These are phyloP conservation scores for Asbolus verrucosus DNA, from an alignment of 1,140 invertebrate species.

Conservation along the genomic window DNA sequence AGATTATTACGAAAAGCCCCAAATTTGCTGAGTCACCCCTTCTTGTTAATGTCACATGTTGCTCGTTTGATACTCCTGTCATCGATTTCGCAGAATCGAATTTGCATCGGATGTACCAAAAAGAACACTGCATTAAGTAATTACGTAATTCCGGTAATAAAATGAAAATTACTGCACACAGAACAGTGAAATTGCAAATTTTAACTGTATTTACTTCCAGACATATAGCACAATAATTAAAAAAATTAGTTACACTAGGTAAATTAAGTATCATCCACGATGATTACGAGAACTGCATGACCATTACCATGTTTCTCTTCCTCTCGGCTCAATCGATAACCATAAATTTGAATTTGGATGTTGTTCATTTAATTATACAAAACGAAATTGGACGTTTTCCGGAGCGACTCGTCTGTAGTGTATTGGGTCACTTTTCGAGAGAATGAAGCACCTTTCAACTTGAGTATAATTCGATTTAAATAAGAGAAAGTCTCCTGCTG, in stretches of 20 bases:
- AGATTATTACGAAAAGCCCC: slow-evolving; percentile 59
- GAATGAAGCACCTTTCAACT: slow-evolving; percentile 58
- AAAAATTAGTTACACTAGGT: slow-evolving; percentile 36
- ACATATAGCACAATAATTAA: slow-evolving; percentile 34
- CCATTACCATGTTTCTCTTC: slow-evolving; percentile 16
- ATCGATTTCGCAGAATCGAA: slow-evolving; percentile 10
- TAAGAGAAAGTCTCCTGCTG: slow-evolving; percentile 62
- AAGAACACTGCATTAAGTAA: neutral
- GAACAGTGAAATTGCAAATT: slow-evolving; percentile 43
- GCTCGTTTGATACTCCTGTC: slow-evolving; percentile 32
- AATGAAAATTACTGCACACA: slow-evolving; percentile 19
- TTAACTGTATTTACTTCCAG: slow-evolving; percentile 33
- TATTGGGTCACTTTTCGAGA: slow-evolving; percentile 50
- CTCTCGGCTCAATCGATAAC: slow-evolving; percentile 9
- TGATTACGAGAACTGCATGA: slow-evolving; percentile 20
- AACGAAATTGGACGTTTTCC: slow-evolving; percentile 31
- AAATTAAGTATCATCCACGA: slow-evolving; percentile 26
- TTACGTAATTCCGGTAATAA: slow-evolving; percentile 27
- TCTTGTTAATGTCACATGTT: slow-evolving; percentile 60
- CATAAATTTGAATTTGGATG: slow-evolving; percentile 25
- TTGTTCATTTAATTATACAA: slow-evolving; percentile 30
- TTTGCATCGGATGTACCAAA: slow-evolving; percentile 14
- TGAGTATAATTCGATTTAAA: slow-evolving; percentile 65
- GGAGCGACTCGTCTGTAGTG: slow-evolving; percentile 31
- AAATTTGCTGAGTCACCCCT: slow-evolving; percentile 61